Conservation (phyloP, 2,888 invertebrate genomes). For the Stegophylla sp. region DNA sequence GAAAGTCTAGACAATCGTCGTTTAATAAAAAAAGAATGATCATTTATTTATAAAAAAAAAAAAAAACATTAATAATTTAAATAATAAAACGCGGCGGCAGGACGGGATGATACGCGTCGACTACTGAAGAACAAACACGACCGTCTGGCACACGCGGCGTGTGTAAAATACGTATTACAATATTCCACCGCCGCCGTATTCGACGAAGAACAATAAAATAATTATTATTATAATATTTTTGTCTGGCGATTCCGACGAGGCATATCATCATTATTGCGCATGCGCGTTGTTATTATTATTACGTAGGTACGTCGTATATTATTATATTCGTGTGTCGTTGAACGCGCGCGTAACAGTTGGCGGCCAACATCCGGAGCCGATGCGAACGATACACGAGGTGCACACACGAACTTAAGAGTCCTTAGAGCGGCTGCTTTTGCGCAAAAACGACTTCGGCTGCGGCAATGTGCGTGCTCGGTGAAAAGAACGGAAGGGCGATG, state of each 20-base stretch:
- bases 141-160: not conserved
- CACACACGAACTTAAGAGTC: not conserved
- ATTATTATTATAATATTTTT: conserved; percentile 14
- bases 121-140: conserved; percentile 15
- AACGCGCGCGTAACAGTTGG: conserved; percentile 48
- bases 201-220: conserved; percentile 18
- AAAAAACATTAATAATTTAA: not conserved
- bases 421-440: not conserved
- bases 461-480: not conserved
- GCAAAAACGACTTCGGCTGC: not conserved
- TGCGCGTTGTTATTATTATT: too few relatives aligned
- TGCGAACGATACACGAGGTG: not conserved
- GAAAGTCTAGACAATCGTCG: not conserved
- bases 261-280: too few relatives aligned
- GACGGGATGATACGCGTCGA: not conserved
- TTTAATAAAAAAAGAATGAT: not conserved
- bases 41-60: too few relatives aligned
- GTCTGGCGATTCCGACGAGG: not conserved
- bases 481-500: too few relatives aligned
- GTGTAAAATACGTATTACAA: not conserved
- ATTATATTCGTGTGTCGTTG: too few relatives aligned
- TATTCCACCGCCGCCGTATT: too few relatives aligned
- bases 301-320: too few relatives aligned
- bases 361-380: not conserved
- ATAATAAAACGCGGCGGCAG: too few relatives aligned